Percentiles rank a stretch among this genome's conserved stretches.
These are phyloP conservation scores for Pristionchus maxplancki DNA, from an alignment of 2,888 invertebrate species.

Conservation along the genomic window DNA sequence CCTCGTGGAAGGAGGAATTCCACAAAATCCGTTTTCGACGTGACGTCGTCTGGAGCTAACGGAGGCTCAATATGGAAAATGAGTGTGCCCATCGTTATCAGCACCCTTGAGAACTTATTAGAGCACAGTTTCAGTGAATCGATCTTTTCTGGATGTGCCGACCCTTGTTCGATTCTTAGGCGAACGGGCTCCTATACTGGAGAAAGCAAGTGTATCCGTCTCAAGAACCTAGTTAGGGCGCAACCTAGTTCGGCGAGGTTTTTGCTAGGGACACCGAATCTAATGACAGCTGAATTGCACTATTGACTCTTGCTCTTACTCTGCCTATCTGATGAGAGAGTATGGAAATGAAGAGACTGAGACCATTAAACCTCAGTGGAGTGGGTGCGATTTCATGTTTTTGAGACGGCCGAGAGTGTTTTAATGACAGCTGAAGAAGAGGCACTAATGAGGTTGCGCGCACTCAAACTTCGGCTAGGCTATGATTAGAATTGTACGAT, in stretches of 20 bases:
- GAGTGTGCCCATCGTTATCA: no score
- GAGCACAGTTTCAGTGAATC: no score
- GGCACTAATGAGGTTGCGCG: constrained; percentile 1
- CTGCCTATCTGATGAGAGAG: not conserved
- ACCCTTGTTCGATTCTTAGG: no score
- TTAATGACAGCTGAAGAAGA: not conserved
- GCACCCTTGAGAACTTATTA: no score
- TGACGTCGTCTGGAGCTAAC: no score
- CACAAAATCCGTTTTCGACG: no score
- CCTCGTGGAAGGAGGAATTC: no score
- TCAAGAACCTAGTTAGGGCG: no score
- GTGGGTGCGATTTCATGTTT: not conserved
- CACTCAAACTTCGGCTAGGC: not conserved
- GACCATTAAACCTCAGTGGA: not conserved
- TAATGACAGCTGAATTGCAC: not conserved
- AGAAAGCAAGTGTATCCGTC: no score
- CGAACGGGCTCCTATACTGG: no score
- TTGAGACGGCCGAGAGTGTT: not conserved
- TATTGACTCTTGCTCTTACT: not conserved
- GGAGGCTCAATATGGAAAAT: no score
- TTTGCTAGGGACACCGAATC: not conserved
- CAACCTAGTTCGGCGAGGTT: not conserved
- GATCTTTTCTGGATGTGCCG: no score
- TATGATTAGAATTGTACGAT: not conserved
- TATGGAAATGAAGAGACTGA: not conserved